Percentiles rank a stretch among this genome's conserved stretches.
phyloP scores from a whole-genome alignment of 1,140 invertebrate species.

The Cephus cinctus region DNA sequence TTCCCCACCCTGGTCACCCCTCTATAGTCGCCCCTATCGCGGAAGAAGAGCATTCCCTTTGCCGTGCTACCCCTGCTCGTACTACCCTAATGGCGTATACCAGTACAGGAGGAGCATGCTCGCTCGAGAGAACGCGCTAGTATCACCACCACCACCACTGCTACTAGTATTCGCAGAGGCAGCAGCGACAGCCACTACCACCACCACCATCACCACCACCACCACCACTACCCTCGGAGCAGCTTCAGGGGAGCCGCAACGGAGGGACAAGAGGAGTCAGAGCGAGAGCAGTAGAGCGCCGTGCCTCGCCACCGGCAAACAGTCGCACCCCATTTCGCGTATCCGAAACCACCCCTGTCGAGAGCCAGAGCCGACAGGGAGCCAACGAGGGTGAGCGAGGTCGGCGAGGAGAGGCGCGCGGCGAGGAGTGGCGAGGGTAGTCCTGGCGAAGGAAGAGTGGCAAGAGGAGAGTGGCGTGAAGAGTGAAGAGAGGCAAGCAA shows the following conservation, averaged over 20 bases:
- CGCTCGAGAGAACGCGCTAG: neutral
- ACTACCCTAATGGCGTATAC: constrained; percentile 14
- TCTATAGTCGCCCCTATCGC: constrained; percentile 13
- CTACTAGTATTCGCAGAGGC: constrained; percentile 5
- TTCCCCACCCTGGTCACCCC: constrained; percentile 11
- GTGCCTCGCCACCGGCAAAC: constrained; percentile 34
- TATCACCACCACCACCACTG: neutral
- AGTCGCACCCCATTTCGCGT: constrained; percentile 40
- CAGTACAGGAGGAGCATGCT: constrained; percentile 15
- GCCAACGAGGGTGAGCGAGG: constrained; percentile 24
- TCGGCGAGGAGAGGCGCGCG: constrained; percentile 4
- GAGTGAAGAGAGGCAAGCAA: neutral
- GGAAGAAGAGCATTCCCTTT: constrained; percentile 14
- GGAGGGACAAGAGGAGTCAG: constrained; percentile 23
- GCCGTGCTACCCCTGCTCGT: constrained; percentile 16
- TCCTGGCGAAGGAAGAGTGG: constrained; percentile 16
- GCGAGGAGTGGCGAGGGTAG: neutral
- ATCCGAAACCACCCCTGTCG: constrained; percentile 19
- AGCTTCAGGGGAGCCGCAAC: constrained; percentile 29
- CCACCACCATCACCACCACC: no score
- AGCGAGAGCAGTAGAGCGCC: constrained; percentile 21
- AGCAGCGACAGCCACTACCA: constrained; percentile 18
- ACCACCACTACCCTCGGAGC: no score
- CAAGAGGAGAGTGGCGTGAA: no score
- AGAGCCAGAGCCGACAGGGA: constrained; percentile 31